Conservation (phyloP, 2,797 vertebrate species). For the Huso huso region DNA sequence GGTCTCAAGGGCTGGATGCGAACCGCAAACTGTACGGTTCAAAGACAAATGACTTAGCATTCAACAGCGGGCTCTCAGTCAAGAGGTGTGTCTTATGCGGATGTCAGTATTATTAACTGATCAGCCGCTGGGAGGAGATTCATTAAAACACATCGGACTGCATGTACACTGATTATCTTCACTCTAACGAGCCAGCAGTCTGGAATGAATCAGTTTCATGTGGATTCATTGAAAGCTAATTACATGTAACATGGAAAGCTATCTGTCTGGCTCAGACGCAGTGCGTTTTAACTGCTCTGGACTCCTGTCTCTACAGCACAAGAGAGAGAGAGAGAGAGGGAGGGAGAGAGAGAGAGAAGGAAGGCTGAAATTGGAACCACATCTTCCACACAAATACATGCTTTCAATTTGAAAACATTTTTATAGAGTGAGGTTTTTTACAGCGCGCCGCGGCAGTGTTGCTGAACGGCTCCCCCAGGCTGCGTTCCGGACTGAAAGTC, state of each 20-base stretch:
- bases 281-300: slow-evolving; percentile 25
- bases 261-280: slow-evolving; percentile 36
- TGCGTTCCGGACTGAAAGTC: not conserved
- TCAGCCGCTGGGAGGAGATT: too few species aligned
- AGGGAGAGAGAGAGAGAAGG: slow-evolving; percentile 31
- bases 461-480: slow-evolving; percentile 20
- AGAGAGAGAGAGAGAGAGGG: slow-evolving; percentile 26
- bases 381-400: slow-evolving; percentile 38
- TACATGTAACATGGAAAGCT: slow-evolving; percentile 47
- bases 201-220: slow-evolving; percentile 67
- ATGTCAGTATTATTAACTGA: too few species aligned
- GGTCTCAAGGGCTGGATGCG: too few species aligned
- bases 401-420: slow-evolving; percentile 50
- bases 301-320: slow-evolving; percentile 24
- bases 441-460: slow-evolving; percentile 36
- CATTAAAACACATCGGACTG: too few species aligned
- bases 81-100: too few species aligned
- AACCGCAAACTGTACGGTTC: too few species aligned
- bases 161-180: slow-evolving; percentile 44
- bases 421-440: slow-evolving; percentile 39
- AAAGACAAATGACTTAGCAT: too few species aligned
- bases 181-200: slow-evolving; percentile 63
- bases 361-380: slow-evolving; percentile 63
- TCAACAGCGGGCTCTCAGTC: too few species aligned
- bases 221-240: slow-evolving; percentile 57